Evolutionary conservation across 2,797 vertebrate genomes (phyloP).

Genomic region (Falco novaeseelandiae): DNA sequence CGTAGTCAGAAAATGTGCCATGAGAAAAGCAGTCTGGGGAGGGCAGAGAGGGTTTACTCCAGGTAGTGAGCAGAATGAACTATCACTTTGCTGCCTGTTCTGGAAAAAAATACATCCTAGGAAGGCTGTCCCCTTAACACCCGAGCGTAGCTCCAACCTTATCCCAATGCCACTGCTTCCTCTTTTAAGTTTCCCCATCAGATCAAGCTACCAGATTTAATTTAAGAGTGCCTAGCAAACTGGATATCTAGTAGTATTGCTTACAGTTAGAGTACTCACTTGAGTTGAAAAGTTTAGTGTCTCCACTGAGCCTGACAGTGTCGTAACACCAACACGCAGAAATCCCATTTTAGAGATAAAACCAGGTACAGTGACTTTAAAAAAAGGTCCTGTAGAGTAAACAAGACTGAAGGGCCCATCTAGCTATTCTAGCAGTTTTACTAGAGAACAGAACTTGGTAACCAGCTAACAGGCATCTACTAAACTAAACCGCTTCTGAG

Average conservation of each 20-base stretch:
- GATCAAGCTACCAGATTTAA: not conserved
- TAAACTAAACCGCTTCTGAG: not conserved
- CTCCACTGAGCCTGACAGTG: not conserved
- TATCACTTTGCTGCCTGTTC: not conserved
- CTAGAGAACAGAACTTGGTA: not conserved
- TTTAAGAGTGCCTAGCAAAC: not conserved
- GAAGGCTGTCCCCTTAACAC: not conserved
- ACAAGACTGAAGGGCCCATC: not conserved
- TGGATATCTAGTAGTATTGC: not conserved
- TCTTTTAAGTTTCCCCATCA: not conserved
- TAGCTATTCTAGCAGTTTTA: not conserved
- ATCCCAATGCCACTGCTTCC: not conserved
- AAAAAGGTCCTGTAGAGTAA: not conserved
- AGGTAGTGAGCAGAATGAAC: not conserved
- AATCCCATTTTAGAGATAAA: not conserved
- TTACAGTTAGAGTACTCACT: not conserved
- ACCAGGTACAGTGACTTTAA: not conserved
- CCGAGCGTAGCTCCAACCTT: not conserved
- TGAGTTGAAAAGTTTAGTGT: not conserved
- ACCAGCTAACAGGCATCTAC: not conserved
- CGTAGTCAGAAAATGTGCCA: fast-evolving
- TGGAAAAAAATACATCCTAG: not conserved
- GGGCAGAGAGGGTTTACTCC: not conserved
- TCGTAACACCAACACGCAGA: not conserved
- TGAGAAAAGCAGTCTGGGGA: not conserved